phyloP scores from a whole-genome alignment of 2,888 invertebrate genomes.

The Chrysodeixis includens region DNA sequence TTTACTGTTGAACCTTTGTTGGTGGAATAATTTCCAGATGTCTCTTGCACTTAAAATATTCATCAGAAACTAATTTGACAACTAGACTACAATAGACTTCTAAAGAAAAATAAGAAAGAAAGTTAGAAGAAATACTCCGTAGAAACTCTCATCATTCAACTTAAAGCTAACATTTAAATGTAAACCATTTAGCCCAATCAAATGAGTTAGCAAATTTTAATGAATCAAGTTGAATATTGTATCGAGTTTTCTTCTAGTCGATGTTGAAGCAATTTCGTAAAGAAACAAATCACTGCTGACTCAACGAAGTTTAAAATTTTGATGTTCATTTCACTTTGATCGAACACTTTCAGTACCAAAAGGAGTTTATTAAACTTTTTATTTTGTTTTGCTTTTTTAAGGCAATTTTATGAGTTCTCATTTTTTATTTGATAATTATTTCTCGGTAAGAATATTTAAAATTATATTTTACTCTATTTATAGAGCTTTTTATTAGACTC shows the following conservation, averaged over 20 bases:
- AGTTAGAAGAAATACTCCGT: slow-evolving; percentile 16
- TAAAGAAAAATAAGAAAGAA: slow-evolving; percentile 14
- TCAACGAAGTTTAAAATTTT: slow-evolving; percentile 55
- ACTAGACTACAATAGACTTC: too few relatives aligned
- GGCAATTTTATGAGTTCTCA: background rate
- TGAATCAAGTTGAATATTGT: slow-evolving; percentile 64
- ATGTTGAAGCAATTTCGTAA: slow-evolving; percentile 56
- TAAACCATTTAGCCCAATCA: slow-evolving; percentile 64
- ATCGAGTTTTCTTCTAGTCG: slow-evolving; percentile 54
- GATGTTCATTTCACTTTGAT: slow-evolving; percentile 64
- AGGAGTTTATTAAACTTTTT: slow-evolving; percentile 43
- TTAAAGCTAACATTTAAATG: slow-evolving; percentile 34
- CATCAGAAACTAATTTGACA: too few relatives aligned
- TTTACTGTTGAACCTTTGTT: too few relatives aligned
- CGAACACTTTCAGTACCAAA: slow-evolving; percentile 43
- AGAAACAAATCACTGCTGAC: slow-evolving; percentile 54
- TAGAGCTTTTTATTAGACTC: too few relatives aligned
- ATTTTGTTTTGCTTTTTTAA: slow-evolving; percentile 32
- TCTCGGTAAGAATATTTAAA: too few relatives aligned
- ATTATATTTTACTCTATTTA: too few relatives aligned
- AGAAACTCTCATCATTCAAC: slow-evolving; percentile 34
- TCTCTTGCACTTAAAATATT: too few relatives aligned
- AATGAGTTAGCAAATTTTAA: slow-evolving; percentile 65
- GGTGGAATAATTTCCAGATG: too few relatives aligned
- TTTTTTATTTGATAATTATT: background rate